phyloP scores from a whole-genome alignment of 2,797 vertebrate genomes.

The Streptopelia turtur region DNA sequence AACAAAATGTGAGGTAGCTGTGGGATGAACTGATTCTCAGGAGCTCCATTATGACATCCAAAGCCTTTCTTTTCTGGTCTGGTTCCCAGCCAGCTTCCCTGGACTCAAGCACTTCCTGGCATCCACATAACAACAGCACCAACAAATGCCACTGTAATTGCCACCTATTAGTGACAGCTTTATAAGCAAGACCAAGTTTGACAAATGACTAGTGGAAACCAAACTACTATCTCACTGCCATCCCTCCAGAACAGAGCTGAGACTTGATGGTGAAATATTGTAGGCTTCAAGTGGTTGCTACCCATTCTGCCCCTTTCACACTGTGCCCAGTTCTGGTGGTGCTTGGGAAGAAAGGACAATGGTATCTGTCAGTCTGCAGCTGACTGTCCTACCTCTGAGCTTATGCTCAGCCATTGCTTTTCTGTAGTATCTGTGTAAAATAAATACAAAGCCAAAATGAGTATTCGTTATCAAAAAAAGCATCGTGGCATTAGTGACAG shows the following conservation, averaged over 20 bases:
- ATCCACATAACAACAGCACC: neutral
- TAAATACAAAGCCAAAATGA: neutral
- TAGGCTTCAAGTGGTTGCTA: neutral
- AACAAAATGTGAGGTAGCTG: neutral
- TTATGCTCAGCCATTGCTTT: neutral
- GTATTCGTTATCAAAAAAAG: neutral
- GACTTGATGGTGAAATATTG: neutral
- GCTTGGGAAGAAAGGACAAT: neutral
- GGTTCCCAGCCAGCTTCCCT: neutral
- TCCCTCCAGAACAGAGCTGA: neutral
- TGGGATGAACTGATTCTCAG: neutral
- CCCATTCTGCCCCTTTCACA: neutral
- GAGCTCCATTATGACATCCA: neutral
- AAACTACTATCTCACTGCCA: neutral
- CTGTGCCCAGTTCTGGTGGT: neutral
- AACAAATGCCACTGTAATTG: neutral
- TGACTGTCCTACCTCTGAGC: neutral
- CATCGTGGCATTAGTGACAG: neutral
- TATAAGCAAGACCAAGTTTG: neutral
- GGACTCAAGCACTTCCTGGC: neutral
- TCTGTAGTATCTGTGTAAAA: neutral
- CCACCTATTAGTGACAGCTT: constrained; percentile 23
- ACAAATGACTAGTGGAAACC: neutral
- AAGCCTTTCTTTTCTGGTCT: neutral
- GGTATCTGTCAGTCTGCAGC: neutral